These are phyloP conservation scores for Drosophila mojavensis DNA, from an alignment of 1,140 invertebrate genomes.

Conservation along the genomic window DNA sequence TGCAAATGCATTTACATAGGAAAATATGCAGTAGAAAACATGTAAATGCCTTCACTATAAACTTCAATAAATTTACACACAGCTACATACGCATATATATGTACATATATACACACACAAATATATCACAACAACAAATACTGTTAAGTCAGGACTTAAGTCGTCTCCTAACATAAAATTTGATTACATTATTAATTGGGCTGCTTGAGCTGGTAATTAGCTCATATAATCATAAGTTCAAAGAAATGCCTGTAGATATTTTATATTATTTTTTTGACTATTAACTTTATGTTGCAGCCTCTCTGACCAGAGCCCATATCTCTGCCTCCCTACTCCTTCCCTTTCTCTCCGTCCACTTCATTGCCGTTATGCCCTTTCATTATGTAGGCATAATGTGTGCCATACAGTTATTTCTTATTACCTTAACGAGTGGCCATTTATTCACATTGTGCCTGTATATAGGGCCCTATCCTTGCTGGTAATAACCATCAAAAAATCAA, in stretches of 20 bases:
- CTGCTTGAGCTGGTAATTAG: conserved; percentile 53
- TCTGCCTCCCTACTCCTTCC: conserved; percentile 10
- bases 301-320: neutral
- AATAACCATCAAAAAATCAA: conserved; percentile 56
- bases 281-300: neutral
- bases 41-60: too few species aligned
- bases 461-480: conserved; percentile 24
- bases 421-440: conserved; percentile 70
- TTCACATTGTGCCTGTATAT: conserved; percentile 26
- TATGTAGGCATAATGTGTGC: conserved; percentile 64
- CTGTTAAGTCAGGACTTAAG: neutral
- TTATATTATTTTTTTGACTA: neutral
- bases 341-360: conserved; percentile 43
- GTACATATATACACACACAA: too few species aligned
- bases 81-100: too few species aligned
- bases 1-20: neutral
- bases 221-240: conserved; percentile 33
- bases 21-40: neutral
- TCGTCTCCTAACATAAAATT: neutral
- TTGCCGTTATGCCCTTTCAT: neutral
- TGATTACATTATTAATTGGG: conserved; percentile 44
- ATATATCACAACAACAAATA: neutral
- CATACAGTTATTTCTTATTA: conserved; percentile 77
- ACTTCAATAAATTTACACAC: too few species aligned
- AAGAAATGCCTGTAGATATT: conserved; percentile 16